Conservation (phyloP, 2,888 invertebrate genomes). For the Hirtodrosophila alboralis region DNA sequence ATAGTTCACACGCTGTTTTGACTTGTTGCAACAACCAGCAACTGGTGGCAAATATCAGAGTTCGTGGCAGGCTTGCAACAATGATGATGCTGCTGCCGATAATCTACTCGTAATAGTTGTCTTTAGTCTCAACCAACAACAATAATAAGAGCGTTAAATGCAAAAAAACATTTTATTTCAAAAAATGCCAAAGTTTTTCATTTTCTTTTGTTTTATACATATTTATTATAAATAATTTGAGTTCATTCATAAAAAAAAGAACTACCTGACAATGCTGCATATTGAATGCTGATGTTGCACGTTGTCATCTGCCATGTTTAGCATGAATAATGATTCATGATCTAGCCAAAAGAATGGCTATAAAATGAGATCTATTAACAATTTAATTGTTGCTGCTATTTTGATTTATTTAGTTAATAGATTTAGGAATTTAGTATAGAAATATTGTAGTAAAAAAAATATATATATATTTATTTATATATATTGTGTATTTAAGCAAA, state of each 20-base stretch:
- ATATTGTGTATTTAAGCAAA: too few species aligned
- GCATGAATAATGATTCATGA: slow-evolving; percentile 37
- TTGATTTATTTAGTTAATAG: too few species aligned
- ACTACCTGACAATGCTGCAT: slow-evolving; percentile 7
- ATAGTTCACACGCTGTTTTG: slow-evolving; percentile 61
- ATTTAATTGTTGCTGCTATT: too few species aligned
- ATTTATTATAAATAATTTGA: too few species aligned
- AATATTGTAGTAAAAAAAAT: too few species aligned
- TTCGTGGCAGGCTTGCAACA: slow-evolving; percentile 47
- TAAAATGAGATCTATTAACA: too few species aligned
- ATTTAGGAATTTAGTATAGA: too few species aligned
- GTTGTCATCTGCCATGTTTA: slow-evolving; percentile 44
- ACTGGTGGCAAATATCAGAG: slow-evolving; percentile 67
- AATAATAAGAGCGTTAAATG: slow-evolving; percentile 15
- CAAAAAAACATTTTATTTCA: too few species aligned
- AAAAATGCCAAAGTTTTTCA: slow-evolving; percentile 37
- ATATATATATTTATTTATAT: too few species aligned
- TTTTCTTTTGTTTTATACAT: background rate
- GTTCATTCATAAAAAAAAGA: slow-evolving; percentile 44
- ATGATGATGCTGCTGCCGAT: slow-evolving; percentile 31
- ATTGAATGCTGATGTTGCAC: background rate
- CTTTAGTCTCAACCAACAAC: slow-evolving; percentile 34
- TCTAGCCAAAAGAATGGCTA: slow-evolving; percentile 2
- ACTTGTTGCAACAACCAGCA: slow-evolving; percentile 19
- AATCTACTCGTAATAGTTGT: slow-evolving; percentile 33